A percentile compares a stretch with the other conserved stretches of the same genome.
These are phyloP conservation scores for Myiopsitta monachus DNA, from an alignment of 2,113 vertebrate genomes.

Conservation along the genomic window DNA sequence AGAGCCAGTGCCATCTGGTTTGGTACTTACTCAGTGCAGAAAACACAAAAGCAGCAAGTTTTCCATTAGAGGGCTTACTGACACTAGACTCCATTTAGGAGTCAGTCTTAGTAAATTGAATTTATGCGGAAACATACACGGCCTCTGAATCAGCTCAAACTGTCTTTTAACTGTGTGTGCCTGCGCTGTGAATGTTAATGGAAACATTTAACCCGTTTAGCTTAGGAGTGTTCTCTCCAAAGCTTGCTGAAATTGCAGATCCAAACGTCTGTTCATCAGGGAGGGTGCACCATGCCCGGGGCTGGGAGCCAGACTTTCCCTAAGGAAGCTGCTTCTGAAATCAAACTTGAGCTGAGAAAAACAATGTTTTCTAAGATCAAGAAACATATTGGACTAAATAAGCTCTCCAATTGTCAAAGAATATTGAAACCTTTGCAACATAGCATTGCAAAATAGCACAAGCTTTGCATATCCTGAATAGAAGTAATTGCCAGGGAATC, in stretches of 20 bases:
- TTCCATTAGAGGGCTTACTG: slow-evolving; percentile 43
- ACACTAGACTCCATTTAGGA: slow-evolving; percentile 36
- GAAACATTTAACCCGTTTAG: slow-evolving; percentile 45
- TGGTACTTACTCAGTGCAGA: not conserved
- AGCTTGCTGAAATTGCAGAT: not conserved
- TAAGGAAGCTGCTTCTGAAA: not conserved
- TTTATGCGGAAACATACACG: slow-evolving; percentile 39
- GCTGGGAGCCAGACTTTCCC: not conserved
- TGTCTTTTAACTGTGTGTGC: slow-evolving; percentile 23
- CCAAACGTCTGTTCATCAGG: not conserved
- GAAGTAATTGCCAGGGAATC: not conserved
- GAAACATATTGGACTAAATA: not conserved
- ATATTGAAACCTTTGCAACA: not conserved
- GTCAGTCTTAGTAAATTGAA: slow-evolving; percentile 48
- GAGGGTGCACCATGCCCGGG: not conserved
- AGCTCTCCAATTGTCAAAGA: not conserved
- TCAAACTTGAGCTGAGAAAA: not conserved
- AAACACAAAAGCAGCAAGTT: slow-evolving; percentile 51
- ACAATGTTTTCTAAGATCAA: not conserved
- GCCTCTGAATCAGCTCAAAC: slow-evolving; percentile 14
- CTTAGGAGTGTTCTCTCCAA: not conserved
- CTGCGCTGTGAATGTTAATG: slow-evolving; percentile 4
- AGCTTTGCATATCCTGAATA: not conserved
- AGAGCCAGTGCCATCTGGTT: slow-evolving; percentile 60
- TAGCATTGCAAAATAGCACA: not conserved